These are phyloP conservation scores for Megalurothrips usitatus DNA, from an alignment of 2,888 invertebrate species.

Conservation along the genomic window DNA sequence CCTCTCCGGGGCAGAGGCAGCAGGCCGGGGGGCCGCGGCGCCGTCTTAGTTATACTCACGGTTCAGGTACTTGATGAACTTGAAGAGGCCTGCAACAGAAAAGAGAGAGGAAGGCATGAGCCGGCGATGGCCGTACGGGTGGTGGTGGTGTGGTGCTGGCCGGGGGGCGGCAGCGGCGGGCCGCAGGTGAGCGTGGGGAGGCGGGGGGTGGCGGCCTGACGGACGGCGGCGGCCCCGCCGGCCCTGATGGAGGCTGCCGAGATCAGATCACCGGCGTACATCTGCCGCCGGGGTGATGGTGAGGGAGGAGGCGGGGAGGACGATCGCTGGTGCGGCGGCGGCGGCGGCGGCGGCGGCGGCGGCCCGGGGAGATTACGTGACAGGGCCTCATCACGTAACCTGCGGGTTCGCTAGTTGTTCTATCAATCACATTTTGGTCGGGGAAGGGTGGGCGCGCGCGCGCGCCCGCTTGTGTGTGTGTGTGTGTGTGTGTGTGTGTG, in stretches of 20 bases:
- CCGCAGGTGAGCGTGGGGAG: not conserved
- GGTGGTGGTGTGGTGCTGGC: not conserved
- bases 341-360: no score
- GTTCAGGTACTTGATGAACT: slow-evolving; percentile 19
- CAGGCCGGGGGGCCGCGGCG: not conserved
- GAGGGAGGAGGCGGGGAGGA: not conserved
- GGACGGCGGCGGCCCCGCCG: no score
- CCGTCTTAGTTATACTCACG: not conserved
- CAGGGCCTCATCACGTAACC: not conserved
- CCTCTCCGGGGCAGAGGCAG: no score
- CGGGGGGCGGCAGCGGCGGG: not conserved
- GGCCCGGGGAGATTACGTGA: not conserved
- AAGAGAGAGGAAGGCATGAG: slow-evolving; percentile 1
- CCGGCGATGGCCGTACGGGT: no score
- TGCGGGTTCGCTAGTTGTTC: not conserved
- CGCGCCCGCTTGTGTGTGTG: no score
- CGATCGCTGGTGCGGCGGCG: not conserved
- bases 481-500: no score
- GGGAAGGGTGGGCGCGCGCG: not conserved
- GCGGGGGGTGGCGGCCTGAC: no score
- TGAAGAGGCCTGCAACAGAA: slow-evolving; percentile 13
- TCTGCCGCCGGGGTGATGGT: not conserved
- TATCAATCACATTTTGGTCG: not conserved
- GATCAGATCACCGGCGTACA: not conserved
- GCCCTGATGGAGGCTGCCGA: not conserved